Conservation (phyloP, 1,140 invertebrate genomes). For the Aphelenchoides avenae region DNA sequence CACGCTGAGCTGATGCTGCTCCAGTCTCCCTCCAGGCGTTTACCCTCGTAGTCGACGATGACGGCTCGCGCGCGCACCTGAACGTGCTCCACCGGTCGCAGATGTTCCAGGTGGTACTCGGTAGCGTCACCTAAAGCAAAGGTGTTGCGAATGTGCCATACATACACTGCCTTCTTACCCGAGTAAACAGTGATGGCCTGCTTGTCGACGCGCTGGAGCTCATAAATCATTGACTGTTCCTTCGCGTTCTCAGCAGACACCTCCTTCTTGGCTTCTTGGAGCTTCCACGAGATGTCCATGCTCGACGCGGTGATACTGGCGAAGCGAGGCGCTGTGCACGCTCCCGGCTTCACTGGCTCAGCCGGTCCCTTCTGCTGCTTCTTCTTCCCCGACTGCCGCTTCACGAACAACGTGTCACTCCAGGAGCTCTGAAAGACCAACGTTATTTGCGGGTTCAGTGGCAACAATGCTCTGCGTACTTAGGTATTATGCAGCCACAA, state of each 20-base stretch:
- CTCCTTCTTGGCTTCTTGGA: background rate
- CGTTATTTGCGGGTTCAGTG: no score
- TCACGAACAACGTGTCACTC: slow-evolving; percentile 25
- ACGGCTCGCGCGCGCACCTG: slow-evolving; percentile 48
- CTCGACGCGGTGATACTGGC: background rate
- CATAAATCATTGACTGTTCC: slow-evolving; percentile 35
- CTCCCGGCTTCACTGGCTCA: slow-evolving; percentile 1
- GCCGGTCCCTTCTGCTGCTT: background rate
- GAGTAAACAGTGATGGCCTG: slow-evolving; percentile 52
- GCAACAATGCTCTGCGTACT: no score
- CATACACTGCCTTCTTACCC: slow-evolving; percentile 19
- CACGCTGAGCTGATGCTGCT: slow-evolving; percentile 47
- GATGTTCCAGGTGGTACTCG: slow-evolving; percentile 27
- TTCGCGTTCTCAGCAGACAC: slow-evolving; percentile 7
- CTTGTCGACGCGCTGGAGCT: slow-evolving; percentile 48
- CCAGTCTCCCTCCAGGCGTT: slow-evolving; percentile 50
- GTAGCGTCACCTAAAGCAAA: slow-evolving; percentile 24
- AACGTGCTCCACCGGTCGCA: slow-evolving; percentile 48
- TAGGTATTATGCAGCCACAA: no score
- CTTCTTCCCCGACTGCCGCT: slow-evolving; percentile 4
- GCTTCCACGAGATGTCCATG: background rate
- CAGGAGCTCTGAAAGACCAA: slow-evolving; percentile 30
- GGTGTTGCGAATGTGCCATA: no score
- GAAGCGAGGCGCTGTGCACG: slow-evolving; percentile 10
- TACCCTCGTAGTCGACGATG: slow-evolving; percentile 43